phyloP scores from a whole-genome alignment of 1,140 invertebrate genomes.

The Drosophila burlai region DNA sequence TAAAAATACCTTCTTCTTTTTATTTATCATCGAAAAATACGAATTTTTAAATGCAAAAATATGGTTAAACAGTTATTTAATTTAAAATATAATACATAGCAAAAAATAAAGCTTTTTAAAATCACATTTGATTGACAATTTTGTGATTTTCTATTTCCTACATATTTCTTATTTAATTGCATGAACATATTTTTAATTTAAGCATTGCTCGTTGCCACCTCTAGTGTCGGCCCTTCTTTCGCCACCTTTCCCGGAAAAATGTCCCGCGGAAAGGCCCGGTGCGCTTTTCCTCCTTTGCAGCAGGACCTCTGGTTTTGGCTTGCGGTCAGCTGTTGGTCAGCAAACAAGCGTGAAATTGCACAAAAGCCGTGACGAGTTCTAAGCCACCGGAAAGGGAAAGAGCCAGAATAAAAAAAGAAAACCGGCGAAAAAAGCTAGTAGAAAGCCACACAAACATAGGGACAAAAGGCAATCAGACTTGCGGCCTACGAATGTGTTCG shows the following conservation, averaged over 20 bases:
- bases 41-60: too few species aligned
- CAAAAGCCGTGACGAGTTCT: slow-evolving; percentile 68
- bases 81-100: neutral
- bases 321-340: slow-evolving; percentile 76
- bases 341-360: slow-evolving; percentile 83
- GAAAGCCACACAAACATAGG: slow-evolving; percentile 25
- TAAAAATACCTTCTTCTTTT: too few species aligned
- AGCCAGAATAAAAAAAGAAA: neutral
- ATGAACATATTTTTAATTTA: too few species aligned
- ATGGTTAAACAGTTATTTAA: neutral
- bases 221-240: neutral
- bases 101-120: neutral
- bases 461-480: slow-evolving; percentile 78
- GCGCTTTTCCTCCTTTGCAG: slow-evolving; percentile 3
- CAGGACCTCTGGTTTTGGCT: slow-evolving; percentile 53
- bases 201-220: neutral
- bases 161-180: neutral
- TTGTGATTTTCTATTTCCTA: neutral
- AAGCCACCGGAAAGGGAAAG: slow-evolving; percentile 22
- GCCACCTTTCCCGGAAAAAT: slow-evolving; percentile 1
- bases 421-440: neutral
- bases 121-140: neutral
- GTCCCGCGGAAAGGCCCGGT: slow-evolving; percentile 8
- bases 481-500: slow-evolving; percentile 55
- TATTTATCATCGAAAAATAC: too few species aligned